These are phyloP conservation scores for Ypsolopha sequella DNA, from an alignment of 2,888 invertebrate species.

Conservation along the genomic window DNA sequence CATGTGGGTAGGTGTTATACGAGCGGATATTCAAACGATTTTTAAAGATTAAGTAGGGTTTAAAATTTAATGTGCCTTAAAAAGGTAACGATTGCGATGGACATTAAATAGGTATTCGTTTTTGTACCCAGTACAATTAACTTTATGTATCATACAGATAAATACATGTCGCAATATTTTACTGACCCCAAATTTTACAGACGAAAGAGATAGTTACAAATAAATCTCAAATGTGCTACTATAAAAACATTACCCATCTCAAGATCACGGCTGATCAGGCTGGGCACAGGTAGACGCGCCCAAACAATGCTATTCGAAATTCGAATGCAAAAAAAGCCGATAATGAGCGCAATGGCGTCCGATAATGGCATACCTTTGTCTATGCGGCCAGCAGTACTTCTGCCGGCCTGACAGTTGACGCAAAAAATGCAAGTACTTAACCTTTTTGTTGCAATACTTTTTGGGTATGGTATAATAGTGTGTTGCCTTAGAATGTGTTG, in stretches of 20 bases:
- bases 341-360: conserved; percentile 60
- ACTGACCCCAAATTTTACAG: background rate
- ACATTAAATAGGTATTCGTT: background rate
- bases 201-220: background rate
- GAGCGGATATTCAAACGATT: conserved; percentile 11
- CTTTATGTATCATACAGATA: background rate
- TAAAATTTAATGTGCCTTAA: conserved; percentile 1
- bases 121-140: background rate
- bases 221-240: background rate
- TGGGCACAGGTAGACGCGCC: conserved; percentile 52
- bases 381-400: conserved; percentile 40
- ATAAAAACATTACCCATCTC: conserved; percentile 7
- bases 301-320: conserved; percentile 40
- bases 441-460: conserved; percentile 10
- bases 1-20: conserved; percentile 17
- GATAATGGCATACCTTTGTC: conserved; percentile 56
- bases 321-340: conserved; percentile 47
- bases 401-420: conserved; percentile 19
- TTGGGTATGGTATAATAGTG: background rate
- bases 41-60: conserved; percentile 1
- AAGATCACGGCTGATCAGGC: conserved; percentile 16
- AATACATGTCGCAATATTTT: background rate
- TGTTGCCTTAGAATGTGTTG: no score
- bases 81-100: background rate
- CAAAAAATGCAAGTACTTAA: conserved; percentile 17